Conservation (phyloP, 2,888 invertebrate species). For the Protodeltote pygarga region DNA sequence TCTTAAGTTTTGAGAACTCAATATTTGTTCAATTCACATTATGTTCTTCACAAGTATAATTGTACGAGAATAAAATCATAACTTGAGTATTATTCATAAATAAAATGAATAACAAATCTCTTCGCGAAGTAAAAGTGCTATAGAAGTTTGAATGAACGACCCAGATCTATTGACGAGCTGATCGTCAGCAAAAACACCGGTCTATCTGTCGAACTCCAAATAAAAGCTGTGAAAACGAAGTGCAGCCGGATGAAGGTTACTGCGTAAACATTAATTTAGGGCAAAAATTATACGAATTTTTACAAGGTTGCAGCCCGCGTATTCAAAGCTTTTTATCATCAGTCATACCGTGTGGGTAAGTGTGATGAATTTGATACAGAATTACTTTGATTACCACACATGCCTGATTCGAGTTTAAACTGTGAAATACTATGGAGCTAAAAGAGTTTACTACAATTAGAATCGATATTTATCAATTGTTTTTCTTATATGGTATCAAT, state of each 20-base stretch:
- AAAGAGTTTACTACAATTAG: no score
- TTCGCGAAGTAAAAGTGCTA: constrained; percentile 80
- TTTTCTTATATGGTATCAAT: no score
- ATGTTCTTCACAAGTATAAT: constrained; percentile 3
- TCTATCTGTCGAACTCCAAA: constrained; percentile 62
- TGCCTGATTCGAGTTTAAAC: no score
- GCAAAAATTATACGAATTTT: constrained; percentile 2
- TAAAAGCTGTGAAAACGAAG: constrained; percentile 73
- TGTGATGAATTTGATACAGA: no score
- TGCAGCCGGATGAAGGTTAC: constrained; percentile 53
- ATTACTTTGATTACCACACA: no score
- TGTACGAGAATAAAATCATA: constrained; percentile 23
- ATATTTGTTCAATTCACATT: background rate
- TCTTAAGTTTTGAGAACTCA: background rate
- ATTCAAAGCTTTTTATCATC: no score
- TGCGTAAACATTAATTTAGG: constrained; percentile 15
- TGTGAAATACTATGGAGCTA: no score
- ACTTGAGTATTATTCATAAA: constrained; percentile 23
- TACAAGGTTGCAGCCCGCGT: no score
- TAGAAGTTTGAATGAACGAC: constrained; percentile 74
- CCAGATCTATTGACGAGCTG: constrained; percentile 72
- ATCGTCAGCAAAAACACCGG: constrained; percentile 71
- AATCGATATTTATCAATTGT: no score
- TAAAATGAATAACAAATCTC: constrained; percentile 56
- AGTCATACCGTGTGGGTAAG: no score